A percentile compares a stretch with the other conserved stretches of the same genome.
Evolutionary conservation across 2,113 vertebrate species (phyloP).

Genomic region (Myxocyprinus asiaticus): DNA sequence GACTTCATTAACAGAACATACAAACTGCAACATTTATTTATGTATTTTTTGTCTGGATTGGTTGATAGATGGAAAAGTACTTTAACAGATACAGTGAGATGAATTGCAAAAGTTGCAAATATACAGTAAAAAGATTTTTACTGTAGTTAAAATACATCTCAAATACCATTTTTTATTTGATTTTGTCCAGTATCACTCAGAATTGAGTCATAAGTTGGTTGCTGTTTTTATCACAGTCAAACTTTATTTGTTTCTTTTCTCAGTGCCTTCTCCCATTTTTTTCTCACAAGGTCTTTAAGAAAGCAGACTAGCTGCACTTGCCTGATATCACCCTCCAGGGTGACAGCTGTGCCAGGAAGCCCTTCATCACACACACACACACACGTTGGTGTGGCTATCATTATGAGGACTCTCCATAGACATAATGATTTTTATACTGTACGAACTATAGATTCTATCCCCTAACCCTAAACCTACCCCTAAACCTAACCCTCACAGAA

Average conservation of each 20-base stretch:
- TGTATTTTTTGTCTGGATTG: not conserved
- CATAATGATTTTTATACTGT: too few species aligned
- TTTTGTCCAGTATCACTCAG: not conserved
- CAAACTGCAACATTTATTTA: not conserved
- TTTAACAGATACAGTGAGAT: not conserved
- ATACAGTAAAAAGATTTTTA: not conserved
- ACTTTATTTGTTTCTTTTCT: conserved; percentile 21
- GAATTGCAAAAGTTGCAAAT: not conserved
- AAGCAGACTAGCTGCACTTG: conserved; percentile 54
- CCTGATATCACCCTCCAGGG: conserved; percentile 70
- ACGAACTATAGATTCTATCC: too few species aligned
- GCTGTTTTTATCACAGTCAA: not conserved
- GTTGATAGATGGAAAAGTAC: not conserved
- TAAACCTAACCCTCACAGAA: too few species aligned
- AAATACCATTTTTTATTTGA: not conserved
- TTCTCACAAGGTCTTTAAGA: conserved; percentile 45
- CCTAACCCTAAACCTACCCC: too few species aligned
- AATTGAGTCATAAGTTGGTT: not conserved
- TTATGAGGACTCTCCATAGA: too few species aligned
- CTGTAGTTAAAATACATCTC: not conserved
- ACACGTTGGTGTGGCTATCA: conserved; percentile 6
- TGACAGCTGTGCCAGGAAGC: conserved; percentile 77
- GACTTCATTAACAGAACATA: not conserved
- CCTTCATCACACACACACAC: conserved; percentile 47
- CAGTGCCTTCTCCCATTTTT: conserved; percentile 15